These are phyloP conservation scores for Hermetia illucens DNA, from an alignment of 1,140 invertebrate genomes.

Conservation along the genomic window DNA sequence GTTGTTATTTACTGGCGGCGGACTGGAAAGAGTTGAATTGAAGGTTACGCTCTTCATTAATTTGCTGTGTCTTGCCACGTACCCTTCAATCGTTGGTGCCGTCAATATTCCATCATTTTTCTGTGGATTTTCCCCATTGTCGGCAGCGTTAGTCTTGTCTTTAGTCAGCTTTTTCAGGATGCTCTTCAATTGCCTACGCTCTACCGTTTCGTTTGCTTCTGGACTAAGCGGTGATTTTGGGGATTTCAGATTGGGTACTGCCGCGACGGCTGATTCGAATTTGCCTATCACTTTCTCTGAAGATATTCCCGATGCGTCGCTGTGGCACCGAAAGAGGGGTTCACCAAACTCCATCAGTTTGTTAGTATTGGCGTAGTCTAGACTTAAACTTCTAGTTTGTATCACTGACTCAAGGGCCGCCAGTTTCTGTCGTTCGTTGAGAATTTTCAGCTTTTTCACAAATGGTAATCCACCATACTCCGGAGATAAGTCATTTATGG, in stretches of 20 bases:
- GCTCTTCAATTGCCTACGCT: slow-evolving; percentile 66
- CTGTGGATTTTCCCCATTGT: slow-evolving; percentile 31
- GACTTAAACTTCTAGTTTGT: slow-evolving; percentile 56
- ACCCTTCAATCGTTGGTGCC: slow-evolving; percentile 71
- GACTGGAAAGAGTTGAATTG: slow-evolving; percentile 67
- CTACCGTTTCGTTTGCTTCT: slow-evolving; percentile 69
- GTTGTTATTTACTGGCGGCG: slow-evolving; percentile 35
- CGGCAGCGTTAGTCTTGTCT: slow-evolving; percentile 3
- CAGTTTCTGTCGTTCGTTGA: slow-evolving; percentile 74
- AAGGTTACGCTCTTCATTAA: slow-evolving; percentile 80
- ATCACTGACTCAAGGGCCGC: slow-evolving; percentile 62
- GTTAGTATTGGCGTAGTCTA: slow-evolving; percentile 55
- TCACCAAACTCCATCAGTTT: slow-evolving; percentile 36
- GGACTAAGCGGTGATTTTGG: slow-evolving; percentile 42
- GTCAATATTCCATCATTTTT: slow-evolving; percentile 30
- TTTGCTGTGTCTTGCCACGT: slow-evolving; percentile 72
- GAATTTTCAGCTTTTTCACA: slow-evolving; percentile 74
- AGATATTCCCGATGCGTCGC: slow-evolving; percentile 33
- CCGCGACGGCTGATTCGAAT: slow-evolving; percentile 9
- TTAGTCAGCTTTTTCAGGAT: slow-evolving; percentile 60
- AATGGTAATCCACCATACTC: slow-evolving; percentile 76
- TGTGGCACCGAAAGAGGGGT: slow-evolving; percentile 50
- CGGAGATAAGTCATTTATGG: slow-evolving; percentile 74
- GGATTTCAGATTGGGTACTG: no score
- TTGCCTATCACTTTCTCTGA: slow-evolving; percentile 34